phyloP scores from a whole-genome alignment of 2,888 invertebrate genomes.

The Leptopilina myrica region DNA sequence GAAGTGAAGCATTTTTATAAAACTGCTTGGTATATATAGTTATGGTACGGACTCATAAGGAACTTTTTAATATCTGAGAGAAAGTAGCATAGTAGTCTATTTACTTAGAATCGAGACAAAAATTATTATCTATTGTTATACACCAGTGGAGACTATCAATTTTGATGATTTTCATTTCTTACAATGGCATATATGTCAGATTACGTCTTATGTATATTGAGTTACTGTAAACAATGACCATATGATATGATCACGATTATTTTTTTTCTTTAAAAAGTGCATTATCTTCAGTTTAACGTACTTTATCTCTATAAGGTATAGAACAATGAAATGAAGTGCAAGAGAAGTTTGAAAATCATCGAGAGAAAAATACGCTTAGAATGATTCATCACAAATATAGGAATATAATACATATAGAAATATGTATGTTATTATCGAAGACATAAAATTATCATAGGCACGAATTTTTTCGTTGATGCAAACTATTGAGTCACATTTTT shows the following conservation, averaged over 20 bases:
- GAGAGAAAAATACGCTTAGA: neutral
- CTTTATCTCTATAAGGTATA: slow-evolving; percentile 10
- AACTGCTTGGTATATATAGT: too few relatives aligned
- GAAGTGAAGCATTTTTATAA: too few relatives aligned
- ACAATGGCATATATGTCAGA: neutral
- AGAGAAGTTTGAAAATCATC: neutral
- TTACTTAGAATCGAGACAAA: neutral
- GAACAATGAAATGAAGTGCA: slow-evolving; percentile 3
- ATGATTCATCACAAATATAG: neutral
- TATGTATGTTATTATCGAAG: neutral
- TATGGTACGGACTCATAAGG: too few relatives aligned
- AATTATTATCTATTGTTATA: neutral
- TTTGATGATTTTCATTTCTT: slow-evolving; percentile 4
- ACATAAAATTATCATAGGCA: neutral
- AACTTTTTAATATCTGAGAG: too few relatives aligned
- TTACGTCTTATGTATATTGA: slow-evolving; percentile 1
- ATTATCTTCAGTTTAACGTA: neutral
- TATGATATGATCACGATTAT: slow-evolving; percentile 4
- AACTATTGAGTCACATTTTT: too few relatives aligned
- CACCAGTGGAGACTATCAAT: neutral
- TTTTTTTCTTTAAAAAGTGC: slow-evolving; percentile 15
- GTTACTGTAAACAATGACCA: slow-evolving; percentile 16
- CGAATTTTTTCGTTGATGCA: neutral
- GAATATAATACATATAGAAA: neutral
- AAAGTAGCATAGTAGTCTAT: too few relatives aligned